A percentile compares a stretch with the other conserved stretches of the same genome.
Evolutionary conservation across 2,797 vertebrate genomes (phyloP).

Genomic region (Schizothorax lantsangensis): DNA sequence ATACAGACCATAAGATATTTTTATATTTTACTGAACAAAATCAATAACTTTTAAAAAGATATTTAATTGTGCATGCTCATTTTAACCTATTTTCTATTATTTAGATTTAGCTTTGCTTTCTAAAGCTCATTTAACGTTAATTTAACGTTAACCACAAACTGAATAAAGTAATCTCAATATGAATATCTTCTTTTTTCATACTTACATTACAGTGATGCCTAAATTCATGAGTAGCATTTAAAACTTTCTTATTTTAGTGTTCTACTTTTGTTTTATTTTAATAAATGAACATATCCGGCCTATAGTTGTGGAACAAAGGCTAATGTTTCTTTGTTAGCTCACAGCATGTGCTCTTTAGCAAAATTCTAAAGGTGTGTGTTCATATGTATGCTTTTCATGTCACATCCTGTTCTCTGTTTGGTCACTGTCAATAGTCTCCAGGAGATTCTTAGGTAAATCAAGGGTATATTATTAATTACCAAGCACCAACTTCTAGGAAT

Average conservation of each 20-base stretch:
- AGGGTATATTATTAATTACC: neutral
- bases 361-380: neutral
- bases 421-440: neutral
- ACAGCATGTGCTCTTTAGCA: too few relatives aligned
- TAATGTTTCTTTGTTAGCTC: neutral
- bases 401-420: conserved; percentile 40
- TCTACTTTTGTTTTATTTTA: neutral
- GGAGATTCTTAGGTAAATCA: neutral
- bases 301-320: neutral
- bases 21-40: neutral
- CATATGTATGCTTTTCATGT: neutral
- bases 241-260: neutral
- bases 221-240: neutral
- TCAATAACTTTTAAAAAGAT: neutral
- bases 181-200: neutral
- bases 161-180: neutral
- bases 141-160: neutral
- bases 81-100: neutral
- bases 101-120: neutral
- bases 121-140: neutral
- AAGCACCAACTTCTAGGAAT: neutral
- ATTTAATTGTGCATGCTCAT: neutral
- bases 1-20: neutral
- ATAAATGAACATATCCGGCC: neutral
- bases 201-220: neutral